Evolutionary conservation across 2,888 invertebrate genomes (phyloP).

Genomic region (Nephrotoma flavescens): DNA sequence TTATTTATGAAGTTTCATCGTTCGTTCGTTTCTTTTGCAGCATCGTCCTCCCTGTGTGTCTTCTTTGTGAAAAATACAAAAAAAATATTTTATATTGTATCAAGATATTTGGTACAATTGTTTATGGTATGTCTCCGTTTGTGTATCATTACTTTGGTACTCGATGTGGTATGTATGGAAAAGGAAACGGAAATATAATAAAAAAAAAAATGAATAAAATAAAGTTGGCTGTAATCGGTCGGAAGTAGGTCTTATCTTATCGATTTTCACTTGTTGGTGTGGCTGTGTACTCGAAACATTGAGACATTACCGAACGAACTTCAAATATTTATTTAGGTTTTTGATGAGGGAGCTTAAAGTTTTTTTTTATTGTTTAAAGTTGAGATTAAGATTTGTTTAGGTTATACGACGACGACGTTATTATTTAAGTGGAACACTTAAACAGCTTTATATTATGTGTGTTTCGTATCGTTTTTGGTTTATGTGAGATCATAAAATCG

Average conservation of each 20-base stretch:
- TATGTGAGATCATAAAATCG: not conserved
- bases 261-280: not conserved
- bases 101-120: too few species aligned
- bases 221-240: not conserved
- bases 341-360: not conserved
- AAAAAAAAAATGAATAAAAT: too few species aligned
- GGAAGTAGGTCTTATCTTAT: not conserved
- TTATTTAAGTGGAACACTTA: not conserved
- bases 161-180: not conserved
- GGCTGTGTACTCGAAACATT: not conserved
- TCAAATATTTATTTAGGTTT: not conserved
- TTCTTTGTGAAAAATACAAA: too few species aligned
- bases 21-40: not conserved
- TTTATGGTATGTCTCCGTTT: too few species aligned
- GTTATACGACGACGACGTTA: not conserved
- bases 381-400: not conserved
- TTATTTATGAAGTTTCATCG: not conserved
- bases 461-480: not conserved
- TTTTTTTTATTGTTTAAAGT: not conserved
- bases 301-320: not conserved
- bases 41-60: too few species aligned
- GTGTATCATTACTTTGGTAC: not conserved
- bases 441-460: not conserved
- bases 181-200: not conserved
- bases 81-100: too few species aligned